Base-by-base conservation (phyloP, 2,113 vertebrate species). In the Mesitornis unicolor region DNA sequence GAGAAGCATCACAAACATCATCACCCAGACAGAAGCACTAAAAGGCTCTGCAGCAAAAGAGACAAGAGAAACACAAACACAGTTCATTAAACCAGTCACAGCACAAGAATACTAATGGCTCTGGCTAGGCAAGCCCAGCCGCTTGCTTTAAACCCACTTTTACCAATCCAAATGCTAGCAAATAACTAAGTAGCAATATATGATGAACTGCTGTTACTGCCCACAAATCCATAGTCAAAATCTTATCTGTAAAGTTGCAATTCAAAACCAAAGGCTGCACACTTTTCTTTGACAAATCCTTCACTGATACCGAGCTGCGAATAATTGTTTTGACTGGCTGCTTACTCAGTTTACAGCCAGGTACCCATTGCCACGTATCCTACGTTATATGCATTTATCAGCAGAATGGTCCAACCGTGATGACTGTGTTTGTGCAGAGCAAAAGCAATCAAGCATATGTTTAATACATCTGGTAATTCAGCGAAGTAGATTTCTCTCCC, bases 1-100 rank as follows among this genome's bases (percentile, higher is more conserved):
- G 85, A 99, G 98, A 96, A 99, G 98, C 99, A 99, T 99, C 70
- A 99, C 99, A 92, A 99, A 99, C 99, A 99, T 99, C 99, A 99
- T 99, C 97, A 99, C 99, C 99, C 99, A 99, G 95, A 99, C 99
- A 25, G 99, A 99, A 82, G 99, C 99, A 94, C 99, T 99, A 98
- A 99, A 99, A 40, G 99, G 99, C 92, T 99, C 99, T 99, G 98
- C 53, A 94, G 95, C 16, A 74, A 84, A 87, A 97, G 45, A 97
- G 43, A 95, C 11, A 90, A 77, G 74, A 92, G 77, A 90, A 70
- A 90, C 19, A 71, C 59, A 91, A 65, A 85, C 19, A 17, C 33
- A 81, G 63, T 92, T 97, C 59, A 92, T 93, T 68, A 84, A 82
- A 73, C 51, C 45, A 92, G 63, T 79, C 3, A 8, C 84, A 82